These are phyloP conservation scores for Ariopsis seemanni DNA, from an alignment of 2,113 vertebrate species.

Conservation along the genomic window DNA sequence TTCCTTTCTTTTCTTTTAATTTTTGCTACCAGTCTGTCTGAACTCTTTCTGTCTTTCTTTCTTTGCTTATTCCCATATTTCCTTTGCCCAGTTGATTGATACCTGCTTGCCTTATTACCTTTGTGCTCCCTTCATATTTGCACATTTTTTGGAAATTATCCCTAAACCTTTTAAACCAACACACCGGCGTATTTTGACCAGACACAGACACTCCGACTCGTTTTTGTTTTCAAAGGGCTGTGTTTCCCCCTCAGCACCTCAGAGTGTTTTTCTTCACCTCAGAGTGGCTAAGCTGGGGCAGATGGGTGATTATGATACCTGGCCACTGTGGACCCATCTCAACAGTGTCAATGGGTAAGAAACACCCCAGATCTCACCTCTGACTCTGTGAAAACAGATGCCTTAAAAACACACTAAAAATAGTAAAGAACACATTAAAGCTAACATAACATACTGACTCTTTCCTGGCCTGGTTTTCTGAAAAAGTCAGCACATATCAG, in stretches of 20 bases:
- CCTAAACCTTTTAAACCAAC: background rate
- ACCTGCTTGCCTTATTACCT: background rate
- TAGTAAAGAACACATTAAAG: slow-evolving; percentile 28
- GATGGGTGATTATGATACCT: slow-evolving; percentile 62
- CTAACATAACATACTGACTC: slow-evolving; percentile 38
- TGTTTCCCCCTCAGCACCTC: slow-evolving; percentile 49
- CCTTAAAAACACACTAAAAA: slow-evolving; percentile 46
- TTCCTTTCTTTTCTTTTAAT: background rate
- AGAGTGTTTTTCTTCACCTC: slow-evolving; percentile 62
- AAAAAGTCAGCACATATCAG: slow-evolving; percentile 19
- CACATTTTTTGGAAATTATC: background rate
- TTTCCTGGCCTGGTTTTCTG: background rate
- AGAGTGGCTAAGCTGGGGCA: slow-evolving; percentile 62
- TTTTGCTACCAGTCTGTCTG: background rate
- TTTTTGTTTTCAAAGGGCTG: slow-evolving; percentile 68
- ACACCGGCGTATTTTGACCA: background rate
- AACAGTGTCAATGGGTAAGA: slow-evolving; percentile 64
- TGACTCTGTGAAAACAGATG: slow-evolving; percentile 57
- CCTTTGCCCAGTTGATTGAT: background rate
- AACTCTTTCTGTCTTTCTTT: background rate
- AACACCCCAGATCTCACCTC: slow-evolving; percentile 59
- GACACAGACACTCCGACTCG: background rate
- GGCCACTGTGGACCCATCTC: slow-evolving; percentile 60
- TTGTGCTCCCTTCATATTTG: background rate
- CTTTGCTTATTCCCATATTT: background rate